Percentiles rank a stretch among this genome's conserved stretches.
Evolutionary conservation across 2,113 vertebrate genomes (phyloP).

Genomic region (Athene noctua): DNA sequence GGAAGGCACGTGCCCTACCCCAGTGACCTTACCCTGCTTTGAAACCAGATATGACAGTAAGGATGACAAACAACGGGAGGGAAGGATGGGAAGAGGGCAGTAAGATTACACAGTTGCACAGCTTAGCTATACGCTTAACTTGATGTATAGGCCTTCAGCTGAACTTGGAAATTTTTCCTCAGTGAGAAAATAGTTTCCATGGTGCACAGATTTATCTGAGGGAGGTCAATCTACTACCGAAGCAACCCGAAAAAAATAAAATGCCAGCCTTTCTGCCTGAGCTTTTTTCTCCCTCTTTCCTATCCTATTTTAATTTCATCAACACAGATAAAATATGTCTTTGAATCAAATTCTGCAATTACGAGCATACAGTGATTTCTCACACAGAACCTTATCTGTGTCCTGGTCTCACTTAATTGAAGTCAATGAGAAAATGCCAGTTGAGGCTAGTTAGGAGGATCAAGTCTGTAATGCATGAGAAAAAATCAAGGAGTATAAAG

Average conservation of each 20-base stretch:
- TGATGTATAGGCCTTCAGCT: slow-evolving; percentile 52
- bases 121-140: slow-evolving; percentile 49
- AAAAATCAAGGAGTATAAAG: background rate
- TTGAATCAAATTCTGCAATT: slow-evolving; percentile 55
- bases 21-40: slow-evolving; percentile 22
- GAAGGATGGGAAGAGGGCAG: slow-evolving; percentile 55
- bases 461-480: background rate
- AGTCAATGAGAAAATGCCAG: slow-evolving; percentile 39
- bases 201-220: slow-evolving; percentile 61
- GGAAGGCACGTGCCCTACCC: background rate
- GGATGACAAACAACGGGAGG: slow-evolving; percentile 32
- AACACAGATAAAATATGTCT: slow-evolving; percentile 42
- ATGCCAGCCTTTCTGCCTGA: slow-evolving; percentile 24
- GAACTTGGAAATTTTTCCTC: slow-evolving; percentile 59
- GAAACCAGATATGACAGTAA: slow-evolving; percentile 45
- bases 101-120: slow-evolving; percentile 45
- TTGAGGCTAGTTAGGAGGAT: slow-evolving; percentile 2
- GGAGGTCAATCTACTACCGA: slow-evolving; percentile 53
- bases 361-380: slow-evolving; percentile 18
- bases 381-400: background rate
- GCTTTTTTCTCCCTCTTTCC: background rate
- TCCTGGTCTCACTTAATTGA: slow-evolving; percentile 36
- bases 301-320: slow-evolving; percentile 53
- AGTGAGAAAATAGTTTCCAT: slow-evolving; percentile 64
- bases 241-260: background rate